Evolutionary conservation across 2,797 vertebrate species (phyloP).

Genomic region (Poeciliopsis paucimaculata): DNA sequence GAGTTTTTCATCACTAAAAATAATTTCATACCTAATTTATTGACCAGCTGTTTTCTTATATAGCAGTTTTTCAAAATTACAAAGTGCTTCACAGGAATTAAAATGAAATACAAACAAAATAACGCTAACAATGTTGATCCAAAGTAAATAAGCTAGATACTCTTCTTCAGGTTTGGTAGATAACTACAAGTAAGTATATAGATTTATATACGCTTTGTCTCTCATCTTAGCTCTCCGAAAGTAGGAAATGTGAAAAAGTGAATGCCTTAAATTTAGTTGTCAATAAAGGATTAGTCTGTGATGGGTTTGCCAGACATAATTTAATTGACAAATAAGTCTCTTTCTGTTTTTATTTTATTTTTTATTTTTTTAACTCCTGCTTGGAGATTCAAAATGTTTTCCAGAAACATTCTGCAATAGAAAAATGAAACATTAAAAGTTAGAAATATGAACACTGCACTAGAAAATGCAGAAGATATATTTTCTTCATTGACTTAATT

Average conservation of each 20-base stretch:
- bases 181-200: no score
- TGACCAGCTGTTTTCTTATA: neutral
- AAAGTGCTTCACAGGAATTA: no score
- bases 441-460: neutral
- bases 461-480: neutral
- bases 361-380: neutral
- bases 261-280: neutral
- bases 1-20: no score
- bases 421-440: neutral
- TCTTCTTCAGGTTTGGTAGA: no score
- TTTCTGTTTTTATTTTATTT: neutral
- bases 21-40: no score
- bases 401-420: neutral
- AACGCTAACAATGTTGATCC: no score
- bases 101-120: no score
- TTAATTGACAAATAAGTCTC: neutral
- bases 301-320: neutral
- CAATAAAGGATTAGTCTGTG: no score
- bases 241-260: neutral
- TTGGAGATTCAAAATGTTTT: neutral
- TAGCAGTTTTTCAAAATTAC: neutral
- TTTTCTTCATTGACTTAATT: slow-evolving; percentile 1
- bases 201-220: no score
- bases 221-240: neutral
- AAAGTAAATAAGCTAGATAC: no score